Evolutionary conservation across 2,888 invertebrate genomes (phyloP), one percentile per base, ranked within the genome.

Genomic region (Herminia tarsipennalis): DNA sequence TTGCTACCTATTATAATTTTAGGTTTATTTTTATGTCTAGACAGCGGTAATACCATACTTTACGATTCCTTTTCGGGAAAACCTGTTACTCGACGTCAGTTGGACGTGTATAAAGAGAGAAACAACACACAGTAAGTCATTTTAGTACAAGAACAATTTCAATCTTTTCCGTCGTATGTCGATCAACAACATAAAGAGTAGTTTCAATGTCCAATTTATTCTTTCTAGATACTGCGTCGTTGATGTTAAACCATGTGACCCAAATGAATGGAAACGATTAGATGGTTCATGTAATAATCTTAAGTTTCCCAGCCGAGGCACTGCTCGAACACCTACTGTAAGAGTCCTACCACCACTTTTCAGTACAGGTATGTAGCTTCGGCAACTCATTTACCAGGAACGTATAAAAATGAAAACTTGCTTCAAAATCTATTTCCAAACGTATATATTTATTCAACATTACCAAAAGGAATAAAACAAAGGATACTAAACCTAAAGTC

Each of bases 51-150:
- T 18, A 47, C 49, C 0, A 1, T 39, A 2, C 32, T 46, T 0
- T 46, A 46, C n/a, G 39, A 49, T 21, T 24, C 34, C 5, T 4
- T 39, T n/a, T 17, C 39, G 8, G 46, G 49, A 0, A 12, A n/a
- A 10, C 46, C 47, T 0, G 47, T 21, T 0, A 46, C 13, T 17
- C 17, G 1, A 0, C 34, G 22, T 0, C 37, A 30, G 20, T 8
- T 46, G 5, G 20, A 18, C 12, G 16, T 46, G 10, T 49, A 46
- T 27, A 29, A 20, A 5, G 8, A 25, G 1, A 39, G 34, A 25
- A 46, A 46, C 30, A 45, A 34, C 22, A 25, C 35, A 9, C 33
- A 18, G 48, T 48, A 14, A 45, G 48, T 33, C 6, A 18, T 10
- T 12, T 17, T 30, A 17, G 1, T 17, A 17, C 9, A 3, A 14